Percentiles rank a stretch among this genome's conserved stretches.
phyloP scores from a whole-genome alignment of 2,113 vertebrate species.

The Pluvialis apricaria region DNA sequence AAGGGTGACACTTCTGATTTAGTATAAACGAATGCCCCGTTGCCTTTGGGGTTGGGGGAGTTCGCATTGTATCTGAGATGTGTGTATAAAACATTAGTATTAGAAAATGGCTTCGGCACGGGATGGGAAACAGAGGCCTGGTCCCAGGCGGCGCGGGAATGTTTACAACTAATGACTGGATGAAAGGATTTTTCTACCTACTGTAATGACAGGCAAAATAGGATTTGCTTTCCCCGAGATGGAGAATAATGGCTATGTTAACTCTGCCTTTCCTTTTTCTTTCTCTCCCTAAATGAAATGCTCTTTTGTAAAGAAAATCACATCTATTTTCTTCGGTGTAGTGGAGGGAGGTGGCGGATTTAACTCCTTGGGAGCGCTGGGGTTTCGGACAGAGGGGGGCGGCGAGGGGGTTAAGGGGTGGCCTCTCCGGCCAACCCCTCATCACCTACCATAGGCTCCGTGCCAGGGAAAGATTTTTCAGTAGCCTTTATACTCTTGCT shows the following conservation, averaged over 20 bases:
- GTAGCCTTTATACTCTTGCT: neutral
- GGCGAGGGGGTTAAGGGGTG: neutral
- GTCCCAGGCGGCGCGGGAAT: constrained; percentile 76
- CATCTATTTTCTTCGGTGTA: constrained; percentile 73
- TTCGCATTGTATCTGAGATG: constrained; percentile 79
- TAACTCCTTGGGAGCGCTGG: constrained; percentile 40
- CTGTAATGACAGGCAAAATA: constrained; percentile 80
- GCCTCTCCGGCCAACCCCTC: neutral
- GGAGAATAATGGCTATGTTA: constrained; percentile 80
- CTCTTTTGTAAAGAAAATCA: constrained; percentile 81
- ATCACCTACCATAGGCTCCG: neutral
- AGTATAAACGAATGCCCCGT: constrained; percentile 96
- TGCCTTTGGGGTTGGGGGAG: constrained; percentile 89
- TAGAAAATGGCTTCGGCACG: constrained; percentile 79
- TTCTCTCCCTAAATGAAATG: constrained; percentile 77
- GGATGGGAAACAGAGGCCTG: constrained; percentile 76
- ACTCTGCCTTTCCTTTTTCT: constrained; percentile 67
- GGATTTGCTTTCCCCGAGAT: constrained; percentile 77
- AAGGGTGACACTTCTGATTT: constrained; percentile 99
- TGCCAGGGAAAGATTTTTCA: neutral
- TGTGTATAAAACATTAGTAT: constrained; percentile 86
- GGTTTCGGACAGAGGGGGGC: neutral
- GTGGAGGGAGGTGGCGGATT: constrained; percentile 36
- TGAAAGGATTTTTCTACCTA: constrained; percentile 82
- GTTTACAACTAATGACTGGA: constrained; percentile 83